Evolutionary conservation across 2,888 invertebrate species (phyloP), one percentile per base, ranked within the genome.

Genomic region (Troides helena): DNA sequence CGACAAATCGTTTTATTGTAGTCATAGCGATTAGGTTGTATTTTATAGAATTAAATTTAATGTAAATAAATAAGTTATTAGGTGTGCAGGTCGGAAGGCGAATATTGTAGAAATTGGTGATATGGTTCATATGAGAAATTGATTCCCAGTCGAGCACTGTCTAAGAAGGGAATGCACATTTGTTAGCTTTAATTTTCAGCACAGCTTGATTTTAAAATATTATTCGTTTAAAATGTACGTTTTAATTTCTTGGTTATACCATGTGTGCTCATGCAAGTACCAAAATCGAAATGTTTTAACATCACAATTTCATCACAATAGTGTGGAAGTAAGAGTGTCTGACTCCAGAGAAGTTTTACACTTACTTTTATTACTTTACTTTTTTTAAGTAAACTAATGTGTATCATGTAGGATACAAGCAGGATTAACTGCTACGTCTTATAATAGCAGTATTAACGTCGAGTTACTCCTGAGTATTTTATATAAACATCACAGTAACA

Each of bases 1-100:
- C 86, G 88, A 89, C 85, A 90, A 91, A 90, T 89, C 88, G 89
- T 91, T 91, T 87, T 89, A 90, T 90, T 85, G 81, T 92, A 91
- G 92, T 91, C 90, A 90, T 90, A 90, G 89, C 74, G 73, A 83
- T 53, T 92, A 91, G 89, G 86, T 81, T 86, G 83, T 90, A 90
- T 81, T 89, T 88, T 86, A 85, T 84, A 87, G 82, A 86, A 79
- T 81, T 85, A 85, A 73, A 86, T 86, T 84, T 86, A 85, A 74
- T 80, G 82, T 90, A 90, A 80, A 89, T 85, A 86, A 61, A 79
- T 85, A 89, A 86, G 85, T 86, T 86, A 85, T 85, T 85, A 77
- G 82, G 78, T 79, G 80, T 78, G 78, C 76, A 80, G 78, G 73
- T 74, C 71, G 76, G 75, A 71, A 72, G 71, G 65, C 64, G 71